Evolutionary conservation across 1,140 invertebrate species (phyloP), one percentile per base, ranked within the genome.

Genomic region (Drosophila bocqueti): DNA sequence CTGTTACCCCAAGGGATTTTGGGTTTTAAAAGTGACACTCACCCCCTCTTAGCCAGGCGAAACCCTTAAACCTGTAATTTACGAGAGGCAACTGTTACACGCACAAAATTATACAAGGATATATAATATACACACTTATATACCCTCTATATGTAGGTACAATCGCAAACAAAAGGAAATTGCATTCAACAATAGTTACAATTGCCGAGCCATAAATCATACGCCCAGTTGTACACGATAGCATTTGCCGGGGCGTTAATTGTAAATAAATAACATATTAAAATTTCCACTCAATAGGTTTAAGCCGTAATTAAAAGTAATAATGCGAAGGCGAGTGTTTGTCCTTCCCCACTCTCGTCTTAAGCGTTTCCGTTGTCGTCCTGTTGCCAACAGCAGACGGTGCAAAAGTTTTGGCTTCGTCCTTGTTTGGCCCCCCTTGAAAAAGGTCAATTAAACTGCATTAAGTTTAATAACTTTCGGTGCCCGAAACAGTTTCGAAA

Each of bases 211-310:
- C 77, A 87, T 87, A 89, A 87, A 87, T 87, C 83, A 87, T 87
- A 77, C 83, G 83, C 84, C 83, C 73, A 83, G 83, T 87, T 87
- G 84, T 89, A 89, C 76, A 74, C 77, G 73, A 83, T 65, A 68
- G 68, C 75, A 62, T 82, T 73, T 77, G 66, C 71, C 62, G 64
- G 79, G 67, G 84, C 83, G 84, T 87, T 87, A 89, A 89, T 90
- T 84, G 85, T 89, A 84, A 90, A 89, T 89, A 89, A 89, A 89
- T 90, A 90, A 84, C 85, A 89, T 89, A 89, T 89, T 89, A 89
- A 89, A 89, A 89, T 89, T 89, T 89, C 84, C 84, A 89, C 81
- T 90, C 84, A 89, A 90, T 89, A 84, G 80, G 74, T 81, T 89
- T 90, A 84, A 89, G 85, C 85, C 81, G 69, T 89, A 89, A 89